These are phyloP conservation scores for Drosophila tanythrix DNA, from an alignment of 2,888 invertebrate species.

Conservation along the genomic window DNA sequence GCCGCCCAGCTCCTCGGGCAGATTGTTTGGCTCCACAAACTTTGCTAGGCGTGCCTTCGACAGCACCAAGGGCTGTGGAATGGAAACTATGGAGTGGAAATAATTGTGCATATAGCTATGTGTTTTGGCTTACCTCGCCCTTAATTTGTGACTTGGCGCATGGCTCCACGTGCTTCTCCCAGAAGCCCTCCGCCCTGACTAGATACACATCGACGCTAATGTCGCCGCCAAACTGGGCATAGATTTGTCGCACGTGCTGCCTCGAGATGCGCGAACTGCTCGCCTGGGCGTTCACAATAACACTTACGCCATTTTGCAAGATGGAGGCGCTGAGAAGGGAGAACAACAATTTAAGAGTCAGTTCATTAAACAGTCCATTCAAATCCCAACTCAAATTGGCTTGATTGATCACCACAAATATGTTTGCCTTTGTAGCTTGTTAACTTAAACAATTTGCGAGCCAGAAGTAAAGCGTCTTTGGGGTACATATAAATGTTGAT, in stretches of 20 bases:
- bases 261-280: conserved; percentile 88
- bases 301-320: conserved; percentile 86
- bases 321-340: conserved; percentile 68
- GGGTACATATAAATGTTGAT: background rate
- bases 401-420: conserved; percentile 62
- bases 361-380: conserved; percentile 45
- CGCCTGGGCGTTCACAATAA: conserved; percentile 88
- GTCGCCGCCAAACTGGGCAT: conserved; percentile 85
- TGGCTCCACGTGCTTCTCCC: conserved; percentile 91
- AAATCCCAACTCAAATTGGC: conserved; percentile 8
- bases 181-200: conserved; percentile 90
- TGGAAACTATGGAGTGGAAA: background rate
- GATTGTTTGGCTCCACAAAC: conserved; percentile 89
- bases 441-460: conserved; percentile 41
- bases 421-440: conserved; percentile 39
- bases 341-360: background rate
- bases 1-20: conserved; percentile 91
- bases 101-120: conserved; percentile 6
- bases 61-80: conserved; percentile 89
- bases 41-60: conserved; percentile 89
- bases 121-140: conserved; percentile 85
- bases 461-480: conserved; percentile 5
- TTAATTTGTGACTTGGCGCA: conserved; percentile 88
- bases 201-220: conserved; percentile 87
- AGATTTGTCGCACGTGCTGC: conserved; percentile 87